A percentile compares a stretch with the other conserved stretches of the same genome.
Conservation (phyloP, 2,797 vertebrate species). For the Microhierax caerulescens region DNA sequence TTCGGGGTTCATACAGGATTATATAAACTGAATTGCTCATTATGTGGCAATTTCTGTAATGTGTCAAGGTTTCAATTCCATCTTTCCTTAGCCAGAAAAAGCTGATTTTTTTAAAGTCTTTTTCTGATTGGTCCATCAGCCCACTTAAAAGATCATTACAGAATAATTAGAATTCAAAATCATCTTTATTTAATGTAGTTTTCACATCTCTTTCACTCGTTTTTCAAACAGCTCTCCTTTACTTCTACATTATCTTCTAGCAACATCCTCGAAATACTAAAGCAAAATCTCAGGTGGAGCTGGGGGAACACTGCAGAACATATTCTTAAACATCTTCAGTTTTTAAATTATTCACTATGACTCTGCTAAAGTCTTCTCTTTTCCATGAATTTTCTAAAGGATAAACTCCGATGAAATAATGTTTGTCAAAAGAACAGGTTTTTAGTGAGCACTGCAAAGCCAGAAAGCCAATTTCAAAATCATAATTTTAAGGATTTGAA, state of each 20-base stretch:
- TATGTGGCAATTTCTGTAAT: neutral
- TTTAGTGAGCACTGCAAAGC: neutral
- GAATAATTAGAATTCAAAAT: neutral
- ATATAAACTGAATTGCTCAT: neutral
- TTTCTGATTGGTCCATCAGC: neutral
- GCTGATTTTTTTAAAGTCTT: neutral
- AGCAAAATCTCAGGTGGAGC: neutral
- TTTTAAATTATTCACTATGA: neutral
- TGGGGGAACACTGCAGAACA: neutral
- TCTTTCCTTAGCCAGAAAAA: neutral
- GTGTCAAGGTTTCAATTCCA: neutral
- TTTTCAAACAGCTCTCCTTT: neutral
- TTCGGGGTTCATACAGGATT: neutral
- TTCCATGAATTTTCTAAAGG: neutral
- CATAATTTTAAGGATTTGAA: neutral
- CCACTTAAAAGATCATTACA: neutral
- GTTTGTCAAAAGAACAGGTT: neutral
- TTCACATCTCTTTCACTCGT: neutral
- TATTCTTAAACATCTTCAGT: neutral
- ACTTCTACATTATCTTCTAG: neutral
- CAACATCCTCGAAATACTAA: neutral
- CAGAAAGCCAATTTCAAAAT: neutral
- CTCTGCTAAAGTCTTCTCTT: neutral
- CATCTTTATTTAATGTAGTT: neutral
- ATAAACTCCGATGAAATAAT: neutral